These are phyloP conservation scores for Syritta pipiens DNA, from an alignment of 2,888 invertebrate species.

Conservation along the genomic window DNA sequence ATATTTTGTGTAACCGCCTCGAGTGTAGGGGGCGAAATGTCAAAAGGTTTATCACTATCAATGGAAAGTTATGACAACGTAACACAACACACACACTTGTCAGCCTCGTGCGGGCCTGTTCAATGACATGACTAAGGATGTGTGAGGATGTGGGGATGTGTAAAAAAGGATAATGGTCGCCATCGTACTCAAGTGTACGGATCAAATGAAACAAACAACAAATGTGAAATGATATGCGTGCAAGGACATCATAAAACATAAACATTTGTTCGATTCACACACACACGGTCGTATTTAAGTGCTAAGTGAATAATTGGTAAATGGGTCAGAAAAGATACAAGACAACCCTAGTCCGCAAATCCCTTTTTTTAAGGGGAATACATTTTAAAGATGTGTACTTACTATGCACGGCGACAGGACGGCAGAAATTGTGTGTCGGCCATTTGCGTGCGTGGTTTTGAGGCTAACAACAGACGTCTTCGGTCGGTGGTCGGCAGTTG, in stretches of 20 bases:
- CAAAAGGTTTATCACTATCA: slow-evolving; percentile 60
- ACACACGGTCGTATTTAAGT: slow-evolving; percentile 8
- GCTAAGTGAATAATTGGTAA: slow-evolving; percentile 58
- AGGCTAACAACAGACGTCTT: too few relatives aligned
- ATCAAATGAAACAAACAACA: slow-evolving; percentile 60
- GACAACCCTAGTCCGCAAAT: slow-evolving; percentile 9
- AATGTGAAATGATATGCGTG: slow-evolving; percentile 52
- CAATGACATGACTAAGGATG: too few relatives aligned
- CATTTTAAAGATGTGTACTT: slow-evolving; percentile 43
- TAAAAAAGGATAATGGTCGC: slow-evolving; percentile 51
- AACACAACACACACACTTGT: slow-evolving; percentile 28
- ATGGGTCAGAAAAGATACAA: slow-evolving; percentile 50
- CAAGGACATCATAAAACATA: slow-evolving; percentile 44
- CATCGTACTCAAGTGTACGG: slow-evolving; percentile 44
- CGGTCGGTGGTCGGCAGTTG: slow-evolving; percentile 37
- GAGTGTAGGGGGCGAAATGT: slow-evolving; percentile 44
- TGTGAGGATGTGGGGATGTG: neutral
- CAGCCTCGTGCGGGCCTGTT: too few relatives aligned
- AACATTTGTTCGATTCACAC: slow-evolving; percentile 29
- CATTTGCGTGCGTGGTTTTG: too few relatives aligned
- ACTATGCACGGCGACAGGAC: slow-evolving; percentile 7
- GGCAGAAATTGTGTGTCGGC: slow-evolving; percentile 34
- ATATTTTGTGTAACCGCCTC: slow-evolving; percentile 30
- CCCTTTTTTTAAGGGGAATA: slow-evolving; percentile 34
- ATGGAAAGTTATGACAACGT: slow-evolving; percentile 56